Evolutionary conservation across 2,113 vertebrate genomes (phyloP), one percentile per base, ranked within the genome.

Genomic region (Scomber japonicus): DNA sequence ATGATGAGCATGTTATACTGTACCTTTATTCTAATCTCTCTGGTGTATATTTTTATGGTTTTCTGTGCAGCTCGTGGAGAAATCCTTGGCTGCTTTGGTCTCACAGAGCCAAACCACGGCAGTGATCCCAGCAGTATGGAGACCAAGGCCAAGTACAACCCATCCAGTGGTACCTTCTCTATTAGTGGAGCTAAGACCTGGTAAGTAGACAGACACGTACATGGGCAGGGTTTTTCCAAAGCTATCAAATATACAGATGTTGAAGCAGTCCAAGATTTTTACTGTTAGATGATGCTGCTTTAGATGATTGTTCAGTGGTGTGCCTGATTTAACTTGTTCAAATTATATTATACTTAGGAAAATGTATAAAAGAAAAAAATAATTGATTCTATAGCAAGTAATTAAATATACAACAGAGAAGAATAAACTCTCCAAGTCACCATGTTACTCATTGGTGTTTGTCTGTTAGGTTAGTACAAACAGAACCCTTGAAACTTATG

Each of bases 21-120:
- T 27, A 27, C 1, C 46, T 60, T 9, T 12, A 12, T 17, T 50
- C 0, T 11, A 48, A 54, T 59, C 11, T 3, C 5, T 64, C 2
- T 31, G 21, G 19, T 71, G 51, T 53, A 0, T 63, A 30, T 70
- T 46, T 45, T 51, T 6, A 9, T 35, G 31, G 31, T 82, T 65
- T 65, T 35, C 57, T 14, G 6, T 67, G 14, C 83, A 97, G 97
- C 96, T 2, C 94, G 90, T 8, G 96, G 96, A 67, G 96, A 97
- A 84, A 83, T 96, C 3, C 3, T 97, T 80, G 97, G 96, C 46
- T 97, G 96, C 81, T 97, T 97, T 0, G 96, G 96, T 10, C 92
- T 97, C 83, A 96, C 96, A 0, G 97, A 97, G 71, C 96, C 97
- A 19, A 96, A 97, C 89, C 96, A 97, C 0, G 96, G 97, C 51